Conservation (phyloP, 2,888 invertebrate genomes). For the Sepiola atlantica region DNA sequence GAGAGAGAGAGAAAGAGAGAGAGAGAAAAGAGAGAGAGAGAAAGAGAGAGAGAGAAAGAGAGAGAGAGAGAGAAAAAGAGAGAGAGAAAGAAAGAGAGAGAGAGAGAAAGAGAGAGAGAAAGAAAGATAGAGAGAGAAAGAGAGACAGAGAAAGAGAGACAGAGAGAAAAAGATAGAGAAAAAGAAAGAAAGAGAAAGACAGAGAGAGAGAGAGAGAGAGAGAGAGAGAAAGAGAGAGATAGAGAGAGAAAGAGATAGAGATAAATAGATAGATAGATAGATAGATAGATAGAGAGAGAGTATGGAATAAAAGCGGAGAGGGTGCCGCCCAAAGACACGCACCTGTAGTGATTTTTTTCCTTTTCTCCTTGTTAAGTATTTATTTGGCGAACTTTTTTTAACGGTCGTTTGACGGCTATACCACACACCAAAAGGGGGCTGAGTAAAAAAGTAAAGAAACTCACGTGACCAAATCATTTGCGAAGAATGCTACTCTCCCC, state of each 20-base stretch:
- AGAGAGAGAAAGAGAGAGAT: background rate
- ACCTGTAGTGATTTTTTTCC: background rate
- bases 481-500: background rate
- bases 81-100: background rate
- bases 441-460: background rate
- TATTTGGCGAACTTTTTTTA: background rate
- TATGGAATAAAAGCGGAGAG: background rate
- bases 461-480: slow-evolving; percentile 18
- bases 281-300: background rate
- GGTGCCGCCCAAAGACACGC: background rate
- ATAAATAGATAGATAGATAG: background rate
- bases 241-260: background rate
- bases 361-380: background rate
- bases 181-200: background rate
- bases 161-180: background rate
- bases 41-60: background rate
- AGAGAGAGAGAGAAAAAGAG: too few relatives aligned
- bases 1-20: background rate
- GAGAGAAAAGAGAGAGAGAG: too few relatives aligned
- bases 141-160: background rate
- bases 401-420: background rate
- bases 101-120: background rate
- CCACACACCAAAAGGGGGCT: background rate
- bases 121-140: too few relatives aligned
- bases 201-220: background rate